Base-by-base conservation (phyloP, 2,797 vertebrate species). In the Huso huso region DNA sequence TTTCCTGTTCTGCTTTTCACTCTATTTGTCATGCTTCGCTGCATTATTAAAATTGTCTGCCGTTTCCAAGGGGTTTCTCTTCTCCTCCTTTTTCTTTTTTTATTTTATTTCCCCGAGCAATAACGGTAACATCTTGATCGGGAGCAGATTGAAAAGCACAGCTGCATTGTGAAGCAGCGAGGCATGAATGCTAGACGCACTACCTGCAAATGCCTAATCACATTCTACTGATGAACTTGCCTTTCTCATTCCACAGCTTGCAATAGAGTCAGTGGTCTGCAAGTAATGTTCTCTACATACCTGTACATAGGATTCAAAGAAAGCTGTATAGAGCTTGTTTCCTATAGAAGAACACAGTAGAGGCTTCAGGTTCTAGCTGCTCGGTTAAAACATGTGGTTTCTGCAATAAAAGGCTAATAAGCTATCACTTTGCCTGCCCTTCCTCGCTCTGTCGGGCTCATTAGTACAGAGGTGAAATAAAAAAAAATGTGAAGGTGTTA, bases 141-240 rank as follows among this genome's bases (percentile, higher is more conserved):
- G 23, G 83, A 86, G 79, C 80, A 75, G 82, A 78, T 80, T 84
- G 82, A 83, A 72, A 79, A 83, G 76, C 63, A 62, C 78, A 78
- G 84, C 79, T 75, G 82, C 80, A 86, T 80, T 81, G 82, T 79
- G 78, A 77, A 69, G 78, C 84, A 84, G 82, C 74, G 83, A 84
- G 82, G 82, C 84, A 74, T 86, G 82, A 71, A 79, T 68, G 9
- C 80, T 74, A 70, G 49, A 77, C 66, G 71, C 76, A 69, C 77
- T 75, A 75, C 81, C 80, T 80, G 77, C 77, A 76, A 76, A 82
- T 71, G 81, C 79, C 86, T 87, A 83, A 85, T 89, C 83, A 84
- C 70, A 82, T 82, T 77, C 74, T 80, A 78, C 80, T 86, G 85
- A 88, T 86, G 84, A 88, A 86, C 83, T 84, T 81, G 78, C 78